These are phyloP conservation scores for Pachymerium ferrugineum DNA, from an alignment of 2,888 invertebrate species.

Conservation along the genomic window DNA sequence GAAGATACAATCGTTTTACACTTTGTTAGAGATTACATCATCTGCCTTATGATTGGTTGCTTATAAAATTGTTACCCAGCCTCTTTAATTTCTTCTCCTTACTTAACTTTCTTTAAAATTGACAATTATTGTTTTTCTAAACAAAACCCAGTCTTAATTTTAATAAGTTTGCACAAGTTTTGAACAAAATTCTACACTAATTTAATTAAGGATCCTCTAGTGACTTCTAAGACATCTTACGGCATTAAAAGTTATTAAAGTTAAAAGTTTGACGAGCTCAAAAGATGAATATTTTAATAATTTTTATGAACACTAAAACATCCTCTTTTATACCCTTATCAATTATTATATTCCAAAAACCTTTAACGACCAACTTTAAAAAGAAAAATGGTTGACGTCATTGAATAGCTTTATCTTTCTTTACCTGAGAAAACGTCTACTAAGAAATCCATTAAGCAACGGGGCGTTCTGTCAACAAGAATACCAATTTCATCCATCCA, in stretches of 20 bases:
- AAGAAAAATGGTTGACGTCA: not conserved
- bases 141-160: not conserved
- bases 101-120: not conserved
- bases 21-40: no score
- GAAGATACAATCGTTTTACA: no score
- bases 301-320: not conserved
- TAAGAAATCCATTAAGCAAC: slow-evolving; percentile 2
- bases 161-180: not conserved
- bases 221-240: not conserved
- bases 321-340: no score
- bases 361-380: no score
- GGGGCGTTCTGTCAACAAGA: not conserved
- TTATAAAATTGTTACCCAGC: no score
- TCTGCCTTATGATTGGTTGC: no score
- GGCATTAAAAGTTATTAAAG: not conserved
- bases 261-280: no score
- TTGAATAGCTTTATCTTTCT: not conserved
- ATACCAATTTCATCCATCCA: not conserved
- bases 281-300: slow-evolving; percentile 2
- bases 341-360: no score
- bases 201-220: not conserved
- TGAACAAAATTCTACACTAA: not conserved
- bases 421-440: no score
- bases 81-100: no score
- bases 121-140: not conserved